A percentile compares a stretch with the other conserved stretches of the same genome.
Evolutionary conservation across 2,888 invertebrate species (phyloP).

Genomic region (Galerucella calmariensis): DNA sequence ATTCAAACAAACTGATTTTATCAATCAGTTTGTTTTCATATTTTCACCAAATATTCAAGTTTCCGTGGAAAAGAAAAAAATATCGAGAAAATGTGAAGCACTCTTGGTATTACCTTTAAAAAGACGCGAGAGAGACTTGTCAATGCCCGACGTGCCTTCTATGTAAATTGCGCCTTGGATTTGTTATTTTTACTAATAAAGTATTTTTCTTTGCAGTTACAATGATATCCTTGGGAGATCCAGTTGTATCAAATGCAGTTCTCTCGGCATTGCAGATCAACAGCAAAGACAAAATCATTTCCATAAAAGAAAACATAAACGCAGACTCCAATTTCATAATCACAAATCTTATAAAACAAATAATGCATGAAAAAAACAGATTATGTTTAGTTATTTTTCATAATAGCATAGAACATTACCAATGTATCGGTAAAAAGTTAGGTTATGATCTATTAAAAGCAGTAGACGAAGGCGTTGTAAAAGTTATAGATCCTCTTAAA

Average conservation of each 20-base stretch:
- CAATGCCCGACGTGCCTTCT: no score
- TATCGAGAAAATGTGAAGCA: no score
- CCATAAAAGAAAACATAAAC: constrained; percentile 76
- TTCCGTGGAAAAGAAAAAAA: no score
- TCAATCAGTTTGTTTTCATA: no score
- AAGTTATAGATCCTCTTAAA: constrained; percentile 68
- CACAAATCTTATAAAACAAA: constrained; percentile 75
- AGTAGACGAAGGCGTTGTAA: constrained; percentile 65
- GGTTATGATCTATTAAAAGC: constrained; percentile 75
- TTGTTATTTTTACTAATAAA: neutral
- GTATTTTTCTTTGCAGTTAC: constrained; percentile 32
- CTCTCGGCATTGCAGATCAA: constrained; percentile 71
- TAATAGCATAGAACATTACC: constrained; percentile 78
- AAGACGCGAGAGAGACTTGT: no score
- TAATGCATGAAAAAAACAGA: constrained; percentile 71
- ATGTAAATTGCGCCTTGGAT: neutral
- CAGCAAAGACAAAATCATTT: constrained; percentile 70
- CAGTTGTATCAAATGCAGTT: constrained; percentile 50
- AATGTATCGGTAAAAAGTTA: constrained; percentile 78
- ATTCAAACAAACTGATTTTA: no score
- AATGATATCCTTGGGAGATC: constrained; percentile 50
- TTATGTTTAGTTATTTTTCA: constrained; percentile 76
- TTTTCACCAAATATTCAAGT: no score
- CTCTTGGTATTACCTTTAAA: no score
- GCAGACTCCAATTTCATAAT: constrained; percentile 80